Base-by-base conservation (phyloP, 2,113 vertebrate genomes). In the Ariopsis seemanni region DNA sequence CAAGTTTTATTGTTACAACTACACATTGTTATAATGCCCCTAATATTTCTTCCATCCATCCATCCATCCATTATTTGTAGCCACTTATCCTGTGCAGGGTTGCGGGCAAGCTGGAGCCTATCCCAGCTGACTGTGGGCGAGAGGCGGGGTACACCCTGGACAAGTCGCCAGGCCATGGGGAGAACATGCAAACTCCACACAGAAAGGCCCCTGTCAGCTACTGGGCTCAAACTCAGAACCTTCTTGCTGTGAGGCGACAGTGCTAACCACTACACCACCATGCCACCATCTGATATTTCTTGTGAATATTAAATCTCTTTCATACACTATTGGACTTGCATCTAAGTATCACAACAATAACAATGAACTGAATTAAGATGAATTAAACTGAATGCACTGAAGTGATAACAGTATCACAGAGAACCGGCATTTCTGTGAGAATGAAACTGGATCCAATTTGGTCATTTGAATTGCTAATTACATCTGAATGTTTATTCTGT, bases 401-500 rank as follows among this genome's bases (percentile, higher is more conserved):
- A 85, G 69, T 60, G 53, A 85, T 57, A 62, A 77, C 62, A 58
- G 18, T 75, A n/a, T 22, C 8, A 15, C 52, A 48, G 83, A 74
- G 25, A 72, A 57, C 58, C 11, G 22, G 34, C 22, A 5, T 62
- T 62, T 42, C 55, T 22, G 48, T 74, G 55, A 75, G 55, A 48
- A 34, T n/a, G 52, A 72, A 60, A 77, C 34, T 63, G 50, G 75
- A 86, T 86, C 75, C 78, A 80, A 71, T 34, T 86, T 69, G 60
- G 18, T 42, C 12, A 81, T 79, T 34, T 48, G 22, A 85, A 77
- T 60, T 77, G 62, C 34, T 84, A 84, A 88, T 88, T 78, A 63
- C 65, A 58, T 74, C 18, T 62, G 27, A 88, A 88, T 85, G 79
- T 88, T 72, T 85, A 82, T 71, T 75, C 75, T 57, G 27, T 42